These are phyloP conservation scores for Harpagus bidentatus DNA, from an alignment of 2,113 vertebrate genomes.

Conservation along the genomic window DNA sequence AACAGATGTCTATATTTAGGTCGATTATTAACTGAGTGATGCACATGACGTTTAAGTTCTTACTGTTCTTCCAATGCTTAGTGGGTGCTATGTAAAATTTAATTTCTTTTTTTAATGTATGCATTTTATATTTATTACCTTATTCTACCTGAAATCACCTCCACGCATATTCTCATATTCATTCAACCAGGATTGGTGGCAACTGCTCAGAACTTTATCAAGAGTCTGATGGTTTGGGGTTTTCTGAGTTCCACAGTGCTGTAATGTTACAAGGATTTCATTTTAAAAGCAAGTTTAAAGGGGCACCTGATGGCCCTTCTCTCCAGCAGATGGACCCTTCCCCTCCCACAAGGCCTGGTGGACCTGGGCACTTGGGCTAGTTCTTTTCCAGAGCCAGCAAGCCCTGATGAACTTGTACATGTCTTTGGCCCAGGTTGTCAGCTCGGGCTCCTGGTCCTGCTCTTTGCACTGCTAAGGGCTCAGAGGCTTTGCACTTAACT, in stretches of 20 bases:
- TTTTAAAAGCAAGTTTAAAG: background rate
- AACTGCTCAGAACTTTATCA: background rate
- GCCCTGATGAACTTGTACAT: background rate
- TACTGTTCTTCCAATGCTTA: background rate
- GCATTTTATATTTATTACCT: background rate
- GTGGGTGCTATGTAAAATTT: background rate
- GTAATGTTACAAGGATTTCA: background rate
- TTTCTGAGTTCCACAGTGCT: background rate
- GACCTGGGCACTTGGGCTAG: background rate
- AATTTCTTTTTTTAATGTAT: background rate
- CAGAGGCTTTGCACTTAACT: background rate
- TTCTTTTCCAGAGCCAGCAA: background rate
- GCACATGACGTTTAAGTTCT: background rate
- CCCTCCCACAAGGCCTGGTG: background rate
- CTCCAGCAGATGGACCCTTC: background rate
- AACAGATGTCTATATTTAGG: background rate
- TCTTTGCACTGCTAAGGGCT: background rate
- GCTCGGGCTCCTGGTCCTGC: background rate
- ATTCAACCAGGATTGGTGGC: background rate
- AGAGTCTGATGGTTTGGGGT: rapidly evolving
- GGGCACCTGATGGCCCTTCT: background rate
- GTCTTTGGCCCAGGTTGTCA: background rate
- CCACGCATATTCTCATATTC: background rate
- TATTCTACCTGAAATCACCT: background rate
- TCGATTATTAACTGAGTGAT: background rate